Conservation (phyloP, 2,888 invertebrate genomes). For the Erannis defoliaria region DNA sequence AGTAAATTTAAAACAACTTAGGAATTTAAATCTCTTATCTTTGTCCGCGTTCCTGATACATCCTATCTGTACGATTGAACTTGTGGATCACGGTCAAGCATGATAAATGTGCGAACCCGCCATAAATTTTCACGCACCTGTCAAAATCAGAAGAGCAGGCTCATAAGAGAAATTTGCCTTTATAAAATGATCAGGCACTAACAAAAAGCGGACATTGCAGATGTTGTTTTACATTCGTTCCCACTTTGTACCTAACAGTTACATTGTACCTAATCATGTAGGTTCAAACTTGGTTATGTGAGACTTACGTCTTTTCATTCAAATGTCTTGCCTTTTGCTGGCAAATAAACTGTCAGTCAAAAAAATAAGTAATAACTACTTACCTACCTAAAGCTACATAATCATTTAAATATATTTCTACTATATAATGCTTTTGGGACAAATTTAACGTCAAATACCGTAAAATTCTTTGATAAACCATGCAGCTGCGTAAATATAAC, state of each 20-base stretch:
- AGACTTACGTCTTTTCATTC: no score
- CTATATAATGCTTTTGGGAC: no score
- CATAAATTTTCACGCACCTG: conserved; percentile 38
- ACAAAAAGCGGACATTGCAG: not conserved
- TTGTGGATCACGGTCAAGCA: conserved; percentile 33
- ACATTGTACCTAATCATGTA: no score
- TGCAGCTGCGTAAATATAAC: not conserved
- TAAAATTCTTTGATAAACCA: no score
- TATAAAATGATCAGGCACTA: conserved; percentile 29
- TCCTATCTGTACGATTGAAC: conserved; percentile 24
- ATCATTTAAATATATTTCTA: no score
- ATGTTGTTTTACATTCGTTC: not conserved
- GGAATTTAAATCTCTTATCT: conserved; percentile 9
- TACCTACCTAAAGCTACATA: no score
- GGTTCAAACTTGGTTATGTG: no score
- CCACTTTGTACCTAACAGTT: not conserved
- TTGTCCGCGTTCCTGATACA: conserved; percentile 8
- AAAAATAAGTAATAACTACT: no score
- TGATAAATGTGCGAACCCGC: conserved; percentile 31
- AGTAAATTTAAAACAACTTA: not conserved
- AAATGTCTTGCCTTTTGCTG: no score
- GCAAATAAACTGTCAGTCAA: no score
- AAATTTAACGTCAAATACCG: no score
- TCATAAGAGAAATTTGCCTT: conserved; percentile 5
- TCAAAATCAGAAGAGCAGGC: conserved; percentile 34